Evolutionary conservation across 2,113 vertebrate genomes (phyloP).

Genomic region (Alectura lathami): DNA sequence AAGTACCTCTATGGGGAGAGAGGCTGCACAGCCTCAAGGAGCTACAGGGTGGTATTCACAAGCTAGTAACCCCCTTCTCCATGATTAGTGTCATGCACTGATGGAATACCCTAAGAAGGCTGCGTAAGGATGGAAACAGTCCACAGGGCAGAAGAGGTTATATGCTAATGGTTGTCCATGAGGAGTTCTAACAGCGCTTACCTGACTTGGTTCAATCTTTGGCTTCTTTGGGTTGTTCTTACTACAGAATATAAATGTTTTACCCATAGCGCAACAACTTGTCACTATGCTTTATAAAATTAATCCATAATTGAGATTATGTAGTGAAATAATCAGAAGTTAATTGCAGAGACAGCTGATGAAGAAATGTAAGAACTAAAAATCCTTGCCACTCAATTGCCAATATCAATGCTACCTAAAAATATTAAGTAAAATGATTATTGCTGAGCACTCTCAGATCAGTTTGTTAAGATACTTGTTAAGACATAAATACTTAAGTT

Average conservation of each 20-base stretch:
- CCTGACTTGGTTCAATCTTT: background rate
- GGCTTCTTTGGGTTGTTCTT: background rate
- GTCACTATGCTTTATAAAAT: background rate
- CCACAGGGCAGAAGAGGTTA: background rate
- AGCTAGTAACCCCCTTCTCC: background rate
- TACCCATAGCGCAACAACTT: background rate
- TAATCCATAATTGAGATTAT: background rate
- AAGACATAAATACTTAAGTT: background rate
- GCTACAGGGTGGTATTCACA: background rate
- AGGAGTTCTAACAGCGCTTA: background rate
- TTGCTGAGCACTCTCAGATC: background rate
- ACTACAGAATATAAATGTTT: accelerated
- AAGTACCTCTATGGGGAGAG: background rate
- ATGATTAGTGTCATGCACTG: background rate
- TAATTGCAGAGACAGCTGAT: background rate
- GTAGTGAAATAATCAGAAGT: background rate
- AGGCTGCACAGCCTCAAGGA: background rate
- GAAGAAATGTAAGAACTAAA: background rate
- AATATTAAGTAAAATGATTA: background rate
- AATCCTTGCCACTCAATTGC: background rate
- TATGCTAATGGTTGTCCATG: background rate
- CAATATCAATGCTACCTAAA: background rate
- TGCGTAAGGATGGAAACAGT: background rate
- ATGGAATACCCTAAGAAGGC: background rate
- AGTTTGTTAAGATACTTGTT: slow-evolving; percentile 10